Conservation (phyloP, 2,888 invertebrate species). For the Electrophaes corylata region DNA sequence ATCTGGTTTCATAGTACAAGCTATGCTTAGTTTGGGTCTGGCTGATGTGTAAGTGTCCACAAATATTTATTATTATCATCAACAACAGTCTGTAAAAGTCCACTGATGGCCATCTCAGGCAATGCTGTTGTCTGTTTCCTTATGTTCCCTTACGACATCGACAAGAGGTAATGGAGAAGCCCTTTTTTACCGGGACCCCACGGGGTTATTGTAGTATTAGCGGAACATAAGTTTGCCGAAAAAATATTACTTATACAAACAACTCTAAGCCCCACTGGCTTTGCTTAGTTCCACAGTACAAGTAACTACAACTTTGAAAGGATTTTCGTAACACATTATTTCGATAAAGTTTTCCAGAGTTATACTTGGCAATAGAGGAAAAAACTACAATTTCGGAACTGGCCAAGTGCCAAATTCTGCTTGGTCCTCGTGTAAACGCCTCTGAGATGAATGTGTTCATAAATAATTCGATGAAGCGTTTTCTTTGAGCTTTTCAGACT, state of each 20-base stretch:
- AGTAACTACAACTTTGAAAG: constrained; percentile 20
- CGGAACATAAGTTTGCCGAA: neutral
- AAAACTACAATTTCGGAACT: constrained; percentile 49
- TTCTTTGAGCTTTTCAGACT: constrained; percentile 40
- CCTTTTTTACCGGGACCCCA: no score
- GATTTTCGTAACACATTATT: constrained; percentile 35
- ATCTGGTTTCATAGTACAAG: no score
- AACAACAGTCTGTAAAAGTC: no score
- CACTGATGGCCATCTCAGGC: no score
- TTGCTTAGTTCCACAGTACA: constrained; percentile 12
- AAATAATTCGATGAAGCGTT: constrained; percentile 54
- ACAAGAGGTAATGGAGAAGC: no score
- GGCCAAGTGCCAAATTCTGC: constrained; percentile 57
- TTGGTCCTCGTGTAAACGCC: constrained; percentile 44
- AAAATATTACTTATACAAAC: constrained; percentile 11
- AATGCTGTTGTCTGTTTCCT: no score
- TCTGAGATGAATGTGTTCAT: constrained; percentile 54
- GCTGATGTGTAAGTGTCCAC: no score
- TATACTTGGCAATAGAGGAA: constrained; percentile 40
- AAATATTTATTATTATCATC: no score
- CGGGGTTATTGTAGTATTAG: no score
- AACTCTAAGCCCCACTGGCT: constrained; percentile 8
- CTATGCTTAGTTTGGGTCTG: no score
- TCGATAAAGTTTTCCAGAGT: constrained; percentile 32
- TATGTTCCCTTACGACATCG: no score